These are phyloP conservation scores for Clarias pachynema DNA, from an alignment of 2,797 vertebrate species.

Conservation along the genomic window DNA sequence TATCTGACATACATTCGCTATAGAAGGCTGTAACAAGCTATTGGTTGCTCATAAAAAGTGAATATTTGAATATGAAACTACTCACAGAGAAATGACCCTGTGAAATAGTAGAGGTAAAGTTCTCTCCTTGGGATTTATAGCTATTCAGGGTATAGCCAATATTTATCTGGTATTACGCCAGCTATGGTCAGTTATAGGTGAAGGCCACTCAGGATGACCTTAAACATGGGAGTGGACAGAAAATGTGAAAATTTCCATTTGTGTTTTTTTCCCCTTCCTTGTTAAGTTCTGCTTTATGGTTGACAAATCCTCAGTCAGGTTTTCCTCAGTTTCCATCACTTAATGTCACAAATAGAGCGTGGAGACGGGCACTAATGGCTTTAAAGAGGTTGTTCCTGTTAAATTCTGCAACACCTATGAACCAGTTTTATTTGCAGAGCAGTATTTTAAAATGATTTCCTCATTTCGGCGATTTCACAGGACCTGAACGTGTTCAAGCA, in stretches of 20 bases:
- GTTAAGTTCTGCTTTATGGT: slow-evolving; percentile 50
- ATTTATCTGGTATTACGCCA: slow-evolving; percentile 63
- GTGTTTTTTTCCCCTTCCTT: slow-evolving; percentile 24
- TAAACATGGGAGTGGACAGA: slow-evolving; percentile 45
- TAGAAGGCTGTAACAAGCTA: slow-evolving; percentile 57
- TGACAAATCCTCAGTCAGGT: slow-evolving; percentile 47
- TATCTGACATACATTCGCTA: slow-evolving; percentile 53
- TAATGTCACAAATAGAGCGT: slow-evolving; percentile 55
- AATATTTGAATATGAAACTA: slow-evolving; percentile 63
- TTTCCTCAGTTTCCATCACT: slow-evolving; percentile 55
- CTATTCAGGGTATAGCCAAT: slow-evolving; percentile 54
- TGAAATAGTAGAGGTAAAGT: slow-evolving; percentile 63
- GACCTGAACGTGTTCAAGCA: slow-evolving; percentile 58
- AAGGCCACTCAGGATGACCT: slow-evolving; percentile 52
- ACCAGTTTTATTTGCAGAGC: slow-evolving; percentile 58
- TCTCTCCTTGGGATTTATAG: slow-evolving; percentile 59
- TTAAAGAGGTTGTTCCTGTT: slow-evolving; percentile 58
- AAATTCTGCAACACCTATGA: slow-evolving; percentile 62
- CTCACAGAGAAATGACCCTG: slow-evolving; percentile 57
- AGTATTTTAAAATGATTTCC: slow-evolving; percentile 65
- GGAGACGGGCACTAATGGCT: slow-evolving; percentile 41
- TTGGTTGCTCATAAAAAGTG: slow-evolving; percentile 62
- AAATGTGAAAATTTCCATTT: slow-evolving; percentile 55
- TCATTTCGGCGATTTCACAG: slow-evolving; percentile 68
- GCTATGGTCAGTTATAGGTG: slow-evolving; percentile 55